Evolutionary conservation across 2,797 vertebrate species (phyloP).

Genomic region (Rhinichthys osculus): DNA sequence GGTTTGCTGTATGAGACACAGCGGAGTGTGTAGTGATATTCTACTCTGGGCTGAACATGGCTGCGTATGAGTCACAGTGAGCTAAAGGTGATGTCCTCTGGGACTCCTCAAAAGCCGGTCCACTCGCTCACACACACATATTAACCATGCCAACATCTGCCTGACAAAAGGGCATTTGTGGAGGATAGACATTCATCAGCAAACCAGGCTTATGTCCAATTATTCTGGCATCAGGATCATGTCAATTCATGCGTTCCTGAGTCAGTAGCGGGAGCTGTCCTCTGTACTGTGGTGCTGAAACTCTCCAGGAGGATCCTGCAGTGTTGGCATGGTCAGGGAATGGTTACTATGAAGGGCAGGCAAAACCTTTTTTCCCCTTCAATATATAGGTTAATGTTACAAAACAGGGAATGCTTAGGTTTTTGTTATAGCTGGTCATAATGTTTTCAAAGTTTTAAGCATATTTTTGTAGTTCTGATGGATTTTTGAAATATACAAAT

Average conservation of each 20-base stretch:
- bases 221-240: constrained; percentile 26
- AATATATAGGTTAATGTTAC: background rate
- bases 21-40: constrained; percentile 34
- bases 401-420: background rate
- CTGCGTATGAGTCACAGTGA: constrained; percentile 25
- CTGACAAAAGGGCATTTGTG: constrained; percentile 44
- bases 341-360: background rate
- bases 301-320: background rate
- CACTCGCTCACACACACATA: constrained; percentile 33
- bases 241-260: constrained; percentile 11
- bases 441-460: background rate
- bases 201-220: constrained; percentile 34
- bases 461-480: background rate
- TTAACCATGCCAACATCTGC: constrained; percentile 43
- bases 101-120: constrained; percentile 32
- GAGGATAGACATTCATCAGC: constrained; percentile 42
- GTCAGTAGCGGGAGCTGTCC: constrained; percentile 48
- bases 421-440: background rate
- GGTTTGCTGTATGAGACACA: constrained; percentile 46
- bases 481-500: background rate
- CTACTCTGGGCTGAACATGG: constrained; percentile 35
- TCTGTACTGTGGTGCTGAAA: constrained; percentile 46
- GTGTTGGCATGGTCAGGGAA: background rate
- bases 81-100: constrained; percentile 39
- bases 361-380: background rate